Base-by-base conservation (phyloP, 2,797 vertebrate genomes). In the Oceanodroma leucorhoa region DNA sequence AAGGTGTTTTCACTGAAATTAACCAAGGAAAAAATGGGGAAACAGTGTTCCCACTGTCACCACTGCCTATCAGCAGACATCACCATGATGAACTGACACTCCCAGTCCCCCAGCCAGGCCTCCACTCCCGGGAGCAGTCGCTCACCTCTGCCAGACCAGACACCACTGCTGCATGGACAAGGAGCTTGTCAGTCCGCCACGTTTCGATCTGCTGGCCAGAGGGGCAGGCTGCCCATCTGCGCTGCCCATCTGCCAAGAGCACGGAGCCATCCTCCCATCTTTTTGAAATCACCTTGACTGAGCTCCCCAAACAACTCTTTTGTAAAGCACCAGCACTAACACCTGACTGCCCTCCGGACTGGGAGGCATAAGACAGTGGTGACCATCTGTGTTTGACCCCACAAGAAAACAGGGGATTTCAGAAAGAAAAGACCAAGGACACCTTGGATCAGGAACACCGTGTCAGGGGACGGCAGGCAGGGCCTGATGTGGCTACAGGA, bases 101-200 rank as follows among this genome's bases (percentile, higher is more conserved):
- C 43, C 3, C 1, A 1, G 15, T 55, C 58, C 8, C 73, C 16
- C 19, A 73, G 30, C 4, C 73, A 40, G 34, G 46, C 51, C 55
- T 64, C 11, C 4, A 2, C 2, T 12, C 27, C 11, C 2, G 0
- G 1, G 3, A 53, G 53, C 14, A 83, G 48, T 43, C 3, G 3
- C 29, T 87, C 29, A 48, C 22, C 32, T 67, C 65, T 76, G 46
- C 60, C 53, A 69, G 50, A 77, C 5, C 45, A 77, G 45, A n/a
- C 41, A n/a, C 21, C 12, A 17, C 18, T 22, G n/a, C 41, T 46
- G 30, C 24, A 13, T 3, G 9, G 62, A 65, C 50, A 30, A 62
- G 67, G 0, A 1, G 9, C 27, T 32, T 62, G 18, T n/a, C 41
- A 75, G 53, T 24, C 41, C 4, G 1, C 30, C 3, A 1, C 17